Evolutionary conservation across 1,140 invertebrate genomes (phyloP).

Genomic region (Drosophila bocki): DNA sequence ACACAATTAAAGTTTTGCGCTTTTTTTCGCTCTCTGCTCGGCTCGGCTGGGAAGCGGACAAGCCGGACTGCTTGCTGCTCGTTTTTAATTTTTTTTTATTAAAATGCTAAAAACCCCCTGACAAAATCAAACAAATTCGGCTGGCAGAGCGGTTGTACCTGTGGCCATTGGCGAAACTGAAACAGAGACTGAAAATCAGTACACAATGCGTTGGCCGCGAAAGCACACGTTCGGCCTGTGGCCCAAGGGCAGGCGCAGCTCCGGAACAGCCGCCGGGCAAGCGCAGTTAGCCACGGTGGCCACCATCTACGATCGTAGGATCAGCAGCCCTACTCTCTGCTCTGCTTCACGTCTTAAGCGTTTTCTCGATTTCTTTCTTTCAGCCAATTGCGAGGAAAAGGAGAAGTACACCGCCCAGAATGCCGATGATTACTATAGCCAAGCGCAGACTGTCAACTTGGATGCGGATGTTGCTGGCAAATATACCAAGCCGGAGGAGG

Average conservation of each 20-base stretch:
- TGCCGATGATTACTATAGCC: conserved; percentile 56
- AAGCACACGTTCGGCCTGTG: conserved; percentile 65
- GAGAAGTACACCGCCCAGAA: conserved; percentile 69
- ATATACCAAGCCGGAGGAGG: conserved; percentile 66
- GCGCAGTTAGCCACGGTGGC: conserved; percentile 10
- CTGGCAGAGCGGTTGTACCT: conserved; percentile 51
- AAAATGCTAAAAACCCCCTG: conserved; percentile 57
- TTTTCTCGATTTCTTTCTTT: conserved; percentile 9
- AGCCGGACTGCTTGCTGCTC: conserved; percentile 19
- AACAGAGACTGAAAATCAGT: conserved; percentile 56
- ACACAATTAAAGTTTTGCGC: conserved; percentile 61
- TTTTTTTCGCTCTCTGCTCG: conserved; percentile 18
- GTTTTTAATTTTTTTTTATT: conserved; percentile 42
- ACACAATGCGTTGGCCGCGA: conserved; percentile 77
- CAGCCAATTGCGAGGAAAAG: conserved; percentile 72
- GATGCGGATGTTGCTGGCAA: conserved; percentile 65
- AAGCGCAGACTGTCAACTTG: conserved; percentile 50
- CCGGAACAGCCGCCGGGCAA: background rate
- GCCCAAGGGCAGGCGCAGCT: conserved; percentile 9
- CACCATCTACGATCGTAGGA: conserved; percentile 73
- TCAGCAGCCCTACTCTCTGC: too few relatives aligned
- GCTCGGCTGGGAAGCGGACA: conserved; percentile 15
- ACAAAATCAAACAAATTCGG: conserved; percentile 55
- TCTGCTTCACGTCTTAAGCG: background rate
- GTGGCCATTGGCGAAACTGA: conserved; percentile 49